A percentile compares a stretch with the other conserved stretches of the same genome.
These are phyloP conservation scores for Ischnus inquisitorius DNA, from an alignment of 2,888 invertebrate genomes.

Conservation along the genomic window DNA sequence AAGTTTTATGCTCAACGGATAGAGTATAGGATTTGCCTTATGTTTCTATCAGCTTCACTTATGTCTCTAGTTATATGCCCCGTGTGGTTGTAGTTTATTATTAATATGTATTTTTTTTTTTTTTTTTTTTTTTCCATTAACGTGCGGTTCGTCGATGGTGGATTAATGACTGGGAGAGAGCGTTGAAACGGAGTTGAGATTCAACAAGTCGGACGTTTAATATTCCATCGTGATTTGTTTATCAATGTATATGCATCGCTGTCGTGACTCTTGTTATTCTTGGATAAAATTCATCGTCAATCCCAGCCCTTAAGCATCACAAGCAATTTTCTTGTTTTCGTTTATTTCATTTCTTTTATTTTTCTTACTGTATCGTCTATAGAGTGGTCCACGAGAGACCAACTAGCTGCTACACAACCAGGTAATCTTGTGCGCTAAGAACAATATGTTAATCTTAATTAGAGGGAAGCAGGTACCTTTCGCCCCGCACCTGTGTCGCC, in stretches of 20 bases:
- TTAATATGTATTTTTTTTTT: constrained; percentile 66
- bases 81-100: constrained; percentile 77
- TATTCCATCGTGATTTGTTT: constrained; percentile 47
- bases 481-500: constrained; percentile 50
- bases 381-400: constrained; percentile 65
- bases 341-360: constrained; percentile 33
- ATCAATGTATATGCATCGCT: constrained; percentile 50
- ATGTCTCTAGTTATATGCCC: constrained; percentile 80
- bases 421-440: constrained; percentile 74
- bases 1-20: constrained; percentile 73
- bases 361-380: constrained; percentile 54
- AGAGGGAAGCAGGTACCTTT: constrained; percentile 59
- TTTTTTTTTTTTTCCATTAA: constrained; percentile 63
- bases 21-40: constrained; percentile 74
- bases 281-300: constrained; percentile 37
- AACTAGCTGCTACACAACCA: constrained; percentile 70
- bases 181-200: constrained; percentile 47
- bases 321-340: constrained; percentile 13
- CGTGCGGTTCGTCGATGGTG: constrained; percentile 51
- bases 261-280: constrained; percentile 42
- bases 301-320: constrained; percentile 59
- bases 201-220: constrained; percentile 46
- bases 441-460: constrained; percentile 66
- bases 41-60: constrained; percentile 75
- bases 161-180: constrained; percentile 63